These are phyloP conservation scores for Tigriopus californicus DNA, from an alignment of 2,888 invertebrate genomes.

Conservation along the genomic window DNA sequence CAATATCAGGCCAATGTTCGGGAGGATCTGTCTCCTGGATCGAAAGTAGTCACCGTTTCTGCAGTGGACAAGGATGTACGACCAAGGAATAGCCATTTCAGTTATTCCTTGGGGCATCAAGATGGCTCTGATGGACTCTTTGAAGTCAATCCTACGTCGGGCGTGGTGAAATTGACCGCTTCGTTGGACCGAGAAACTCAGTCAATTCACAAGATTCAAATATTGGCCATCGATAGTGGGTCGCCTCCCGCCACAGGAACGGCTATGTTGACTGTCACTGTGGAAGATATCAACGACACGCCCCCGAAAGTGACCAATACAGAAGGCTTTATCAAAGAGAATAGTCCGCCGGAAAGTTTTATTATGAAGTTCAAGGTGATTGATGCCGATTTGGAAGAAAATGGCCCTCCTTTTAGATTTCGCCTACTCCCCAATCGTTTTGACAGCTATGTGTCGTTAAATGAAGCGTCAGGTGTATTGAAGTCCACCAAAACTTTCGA, in stretches of 20 bases:
- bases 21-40: constrained; percentile 56
- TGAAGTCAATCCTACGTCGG: constrained; percentile 41
- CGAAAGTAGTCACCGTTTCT: constrained; percentile 52
- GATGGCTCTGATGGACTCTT: constrained; percentile 31
- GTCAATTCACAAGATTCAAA: constrained; percentile 48
- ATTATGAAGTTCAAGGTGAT: constrained; percentile 66
- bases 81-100: constrained; percentile 75
- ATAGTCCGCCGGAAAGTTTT: constrained; percentile 60
- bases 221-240: constrained; percentile 77
- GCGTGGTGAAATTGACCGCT: constrained; percentile 41
- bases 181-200: constrained; percentile 60
- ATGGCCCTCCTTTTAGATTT: constrained; percentile 76
- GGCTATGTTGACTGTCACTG: constrained; percentile 53
- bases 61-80: constrained; percentile 80
- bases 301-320: constrained; percentile 63
- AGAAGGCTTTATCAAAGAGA: constrained; percentile 61
- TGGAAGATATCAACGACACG: constrained; percentile 81
- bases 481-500: constrained; percentile 59
- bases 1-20: constrained; percentile 57
- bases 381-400: constrained; percentile 73
- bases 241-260: constrained; percentile 80
- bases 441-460: constrained; percentile 51
- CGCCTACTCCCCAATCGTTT: constrained; percentile 56
- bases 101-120: constrained; percentile 67
- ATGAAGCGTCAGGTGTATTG: constrained; percentile 58